Evolutionary conservation across 2,113 vertebrate species (phyloP).

Genomic region (Dasypus novemcinctus): DNA sequence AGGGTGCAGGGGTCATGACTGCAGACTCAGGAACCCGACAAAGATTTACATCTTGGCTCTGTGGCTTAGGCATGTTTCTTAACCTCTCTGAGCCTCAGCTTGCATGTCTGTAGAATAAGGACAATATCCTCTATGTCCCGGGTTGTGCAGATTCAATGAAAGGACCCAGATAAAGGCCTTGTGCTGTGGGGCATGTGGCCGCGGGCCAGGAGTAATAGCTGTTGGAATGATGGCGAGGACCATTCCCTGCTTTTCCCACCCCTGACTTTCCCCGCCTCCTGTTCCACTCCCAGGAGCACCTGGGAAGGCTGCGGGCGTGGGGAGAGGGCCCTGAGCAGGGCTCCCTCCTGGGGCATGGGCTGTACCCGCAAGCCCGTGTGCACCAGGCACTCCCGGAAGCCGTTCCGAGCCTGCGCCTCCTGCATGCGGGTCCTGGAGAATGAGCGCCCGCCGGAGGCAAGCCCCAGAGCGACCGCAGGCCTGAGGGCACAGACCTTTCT

Average conservation of each 20-base stretch:
- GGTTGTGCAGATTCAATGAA: not conserved
- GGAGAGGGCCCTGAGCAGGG: accelerated
- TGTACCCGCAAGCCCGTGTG: not conserved
- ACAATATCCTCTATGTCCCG: too few species aligned
- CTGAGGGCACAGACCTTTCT: too few species aligned
- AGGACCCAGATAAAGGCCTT: not conserved
- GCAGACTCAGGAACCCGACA: not conserved
- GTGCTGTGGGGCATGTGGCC: not conserved
- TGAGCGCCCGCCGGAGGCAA: not conserved
- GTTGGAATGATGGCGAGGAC: not conserved
- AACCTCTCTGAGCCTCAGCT: not conserved
- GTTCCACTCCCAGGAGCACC: not conserved
- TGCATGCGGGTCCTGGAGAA: not conserved
- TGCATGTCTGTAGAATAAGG: not conserved
- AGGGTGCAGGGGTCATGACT: not conserved
- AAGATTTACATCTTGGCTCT: not conserved
- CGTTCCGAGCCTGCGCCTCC: not conserved
- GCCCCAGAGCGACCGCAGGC: not conserved
- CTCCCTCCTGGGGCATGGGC: not conserved
- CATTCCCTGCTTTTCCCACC: not conserved
- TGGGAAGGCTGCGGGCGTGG: not conserved
- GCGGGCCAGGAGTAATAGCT: not conserved
- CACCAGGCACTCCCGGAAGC: not conserved
- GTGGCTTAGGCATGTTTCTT: not conserved
- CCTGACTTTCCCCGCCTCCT: not conserved